phyloP scores from a whole-genome alignment of 2,888 invertebrate genomes.

The Clistopyga incitator region DNA sequence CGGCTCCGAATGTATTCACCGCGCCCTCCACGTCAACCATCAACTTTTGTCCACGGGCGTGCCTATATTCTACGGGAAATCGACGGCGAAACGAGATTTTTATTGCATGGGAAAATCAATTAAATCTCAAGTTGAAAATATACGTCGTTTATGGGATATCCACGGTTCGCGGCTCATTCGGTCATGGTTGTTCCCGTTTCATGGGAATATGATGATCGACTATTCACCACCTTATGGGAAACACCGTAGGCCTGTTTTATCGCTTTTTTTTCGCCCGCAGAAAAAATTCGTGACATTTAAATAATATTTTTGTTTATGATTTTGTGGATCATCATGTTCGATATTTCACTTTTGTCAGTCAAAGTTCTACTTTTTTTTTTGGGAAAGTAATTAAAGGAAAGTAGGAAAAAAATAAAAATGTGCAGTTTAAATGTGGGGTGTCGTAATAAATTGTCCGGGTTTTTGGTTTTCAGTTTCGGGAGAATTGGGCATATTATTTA shows the following conservation, averaged over 20 bases:
- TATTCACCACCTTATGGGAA: slow-evolving; percentile 43
- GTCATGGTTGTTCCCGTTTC: slow-evolving; percentile 4
- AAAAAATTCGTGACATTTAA: neutral
- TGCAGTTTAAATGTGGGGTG: no score
- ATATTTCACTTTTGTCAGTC: neutral
- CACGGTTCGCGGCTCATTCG: slow-evolving; percentile 1
- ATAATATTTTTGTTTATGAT: neutral
- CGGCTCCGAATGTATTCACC: slow-evolving; percentile 47
- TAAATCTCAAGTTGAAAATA: slow-evolving; percentile 54
- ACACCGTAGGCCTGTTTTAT: neutral
- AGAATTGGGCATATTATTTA: no score
- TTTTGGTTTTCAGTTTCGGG: neutral
- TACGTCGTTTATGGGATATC: slow-evolving; percentile 34
- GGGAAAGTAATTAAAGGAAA: neutral
- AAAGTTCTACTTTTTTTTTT: neutral
- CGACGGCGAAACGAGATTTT: slow-evolving; percentile 63
- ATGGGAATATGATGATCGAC: slow-evolving; percentile 44
- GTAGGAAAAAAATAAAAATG: no score
- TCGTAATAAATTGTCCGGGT: neutral
- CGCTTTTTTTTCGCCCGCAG: neutral
- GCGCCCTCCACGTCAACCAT: slow-evolving; percentile 33
- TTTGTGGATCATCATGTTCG: neutral
- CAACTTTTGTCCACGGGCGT: slow-evolving; percentile 37
- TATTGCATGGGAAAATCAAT: slow-evolving; percentile 68
- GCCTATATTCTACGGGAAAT: slow-evolving; percentile 45